Conservation (phyloP, 2,888 invertebrate genomes). For the Nysson spinosus region DNA sequence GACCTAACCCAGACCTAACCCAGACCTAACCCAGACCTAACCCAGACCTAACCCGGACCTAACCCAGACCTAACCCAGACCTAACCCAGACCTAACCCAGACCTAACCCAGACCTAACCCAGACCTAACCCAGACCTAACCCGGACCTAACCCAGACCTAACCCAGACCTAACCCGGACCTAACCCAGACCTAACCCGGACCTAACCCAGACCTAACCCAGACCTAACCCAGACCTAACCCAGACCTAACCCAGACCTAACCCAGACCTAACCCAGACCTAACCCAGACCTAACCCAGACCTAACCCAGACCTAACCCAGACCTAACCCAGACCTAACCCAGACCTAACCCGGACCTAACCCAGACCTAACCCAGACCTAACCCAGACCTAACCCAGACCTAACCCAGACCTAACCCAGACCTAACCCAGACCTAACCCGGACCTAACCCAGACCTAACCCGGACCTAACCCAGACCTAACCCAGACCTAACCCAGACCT, state of each 20-base stretch:
- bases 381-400: conserved; percentile 2
- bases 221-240: conserved; percentile 1
- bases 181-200: background rate
- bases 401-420: conserved; percentile 2
- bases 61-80: conserved; percentile 1
- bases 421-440: background rate
- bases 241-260: background rate
- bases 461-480: background rate
- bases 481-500: background rate
- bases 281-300: conserved; percentile 1
- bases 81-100: conserved; percentile 2
- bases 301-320: conserved; percentile 2
- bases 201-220: background rate
- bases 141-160: conserved; percentile 1
- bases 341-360: conserved; percentile 1
- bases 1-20: conserved; percentile 1
- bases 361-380: background rate
- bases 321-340: background rate
- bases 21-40: background rate
- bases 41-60: conserved; percentile 1
- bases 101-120: conserved; percentile 1
- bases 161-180: background rate
- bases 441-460: conserved; percentile 1
- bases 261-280: conserved; percentile 1
- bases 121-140: conserved; percentile 1